Base-by-base conservation (phyloP, 2,113 vertebrate species). In the Microcebus tavaratra region DNA sequence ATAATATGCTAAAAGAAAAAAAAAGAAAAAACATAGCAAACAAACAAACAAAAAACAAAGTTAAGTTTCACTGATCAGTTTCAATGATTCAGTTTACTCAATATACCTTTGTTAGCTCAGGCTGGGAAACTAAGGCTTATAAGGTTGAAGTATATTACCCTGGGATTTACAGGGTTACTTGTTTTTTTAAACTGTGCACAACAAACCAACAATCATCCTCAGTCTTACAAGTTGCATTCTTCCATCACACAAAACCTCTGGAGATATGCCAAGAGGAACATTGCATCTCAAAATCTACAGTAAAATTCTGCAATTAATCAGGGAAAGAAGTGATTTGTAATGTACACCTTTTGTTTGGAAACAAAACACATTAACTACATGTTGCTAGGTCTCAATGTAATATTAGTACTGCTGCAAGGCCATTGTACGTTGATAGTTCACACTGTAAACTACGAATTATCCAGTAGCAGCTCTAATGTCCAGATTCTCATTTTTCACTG, bases 401-500 rank as follows among this genome's bases (percentile, higher is more conserved):
- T 73, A 76, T 96, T 93, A 96, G 39, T 31, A 36, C 29, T 89
- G 72, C 63, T 80, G 14, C 27, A 59, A 95, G 55, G 65, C 80
- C 81, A 95, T 84, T 72, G 6, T 39, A 79, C 70, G 70, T 68
- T 34, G 90, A 79, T 75, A 94, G 89, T 96, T 98, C 94, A 96
- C 65, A 70, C 55, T 85, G 82, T 25, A 73, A 97, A 78, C 82
- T 86, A 92, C 90, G 97, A 90, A 98, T 98, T 97, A 98, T 98
- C 97, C 81, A 97, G 63, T 55, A 90, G 82, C 6, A 31, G 68
- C 65, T 27, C 57, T 2, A 5, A 83, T n/a, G 45, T 86, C 83
- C 7, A 9, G 61, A 93, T 95, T 97, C 95, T 98, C 97, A 94
- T 98, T 98, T 98, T 97, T 98, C 67, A 94, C 95, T 97, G 96